A percentile compares a stretch with the other conserved stretches of the same genome.
Conservation (phyloP, 2,113 vertebrate species). For the Lampris megalopsis region DNA sequence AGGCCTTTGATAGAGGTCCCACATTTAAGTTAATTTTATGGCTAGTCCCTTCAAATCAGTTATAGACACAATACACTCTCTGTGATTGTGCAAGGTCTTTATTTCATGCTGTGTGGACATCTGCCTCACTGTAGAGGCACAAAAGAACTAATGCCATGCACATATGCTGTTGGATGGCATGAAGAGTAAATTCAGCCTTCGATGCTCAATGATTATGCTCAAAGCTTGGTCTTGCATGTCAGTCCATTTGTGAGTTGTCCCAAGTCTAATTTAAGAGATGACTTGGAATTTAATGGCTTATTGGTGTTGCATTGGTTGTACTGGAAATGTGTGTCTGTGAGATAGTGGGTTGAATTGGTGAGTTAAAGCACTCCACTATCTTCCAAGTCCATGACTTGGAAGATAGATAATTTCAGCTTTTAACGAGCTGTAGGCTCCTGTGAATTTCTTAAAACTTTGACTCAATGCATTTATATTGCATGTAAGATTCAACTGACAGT, state of each 20-base stretch:
- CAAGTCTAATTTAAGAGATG: background rate
- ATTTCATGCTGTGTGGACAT: conserved; percentile 70
- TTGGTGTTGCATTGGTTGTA: conserved; percentile 4
- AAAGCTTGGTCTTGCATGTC: background rate
- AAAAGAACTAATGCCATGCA: conserved; percentile 50
- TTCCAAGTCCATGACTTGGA: background rate
- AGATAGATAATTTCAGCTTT: background rate
- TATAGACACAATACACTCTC: conserved; percentile 48
- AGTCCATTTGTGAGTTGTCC: conserved; percentile 19
- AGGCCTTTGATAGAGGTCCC: conserved; percentile 32
- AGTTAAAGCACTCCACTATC: background rate
- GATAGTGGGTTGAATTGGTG: background rate
- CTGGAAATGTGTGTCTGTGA: background rate
- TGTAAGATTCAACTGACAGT: background rate
- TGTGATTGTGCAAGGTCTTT: conserved; percentile 50
- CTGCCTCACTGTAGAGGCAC: conserved; percentile 60
- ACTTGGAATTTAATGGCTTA: conserved; percentile 3
- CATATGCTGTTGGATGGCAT: conserved; percentile 52
- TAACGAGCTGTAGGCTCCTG: background rate
- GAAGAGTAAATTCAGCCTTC: conserved; percentile 55
- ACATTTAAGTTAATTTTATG: conserved; percentile 56
- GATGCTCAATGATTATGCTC: conserved; percentile 30
- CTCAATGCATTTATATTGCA: conserved; percentile 6
- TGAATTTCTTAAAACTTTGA: background rate
- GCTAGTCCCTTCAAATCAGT: conserved; percentile 53